Conservation (phyloP, 2,888 invertebrate species). For the Apamea monoglypha region DNA sequence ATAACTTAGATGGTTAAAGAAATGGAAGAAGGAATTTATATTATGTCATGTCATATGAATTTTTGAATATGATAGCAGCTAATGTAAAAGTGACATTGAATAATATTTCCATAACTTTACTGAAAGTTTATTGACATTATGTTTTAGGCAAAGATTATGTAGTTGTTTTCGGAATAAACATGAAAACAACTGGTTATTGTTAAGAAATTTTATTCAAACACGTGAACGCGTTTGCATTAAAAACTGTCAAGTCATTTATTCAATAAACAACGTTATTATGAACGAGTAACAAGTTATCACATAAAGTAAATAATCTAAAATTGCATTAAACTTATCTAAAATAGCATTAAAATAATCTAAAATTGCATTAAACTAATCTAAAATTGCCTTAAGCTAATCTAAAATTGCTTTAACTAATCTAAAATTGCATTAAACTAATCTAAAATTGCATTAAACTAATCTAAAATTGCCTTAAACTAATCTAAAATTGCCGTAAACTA, state of each 20-base stretch:
- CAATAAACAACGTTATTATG: not conserved
- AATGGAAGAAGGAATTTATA: not conserved
- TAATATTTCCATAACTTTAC: constrained; percentile 8
- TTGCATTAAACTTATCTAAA: too few relatives aligned
- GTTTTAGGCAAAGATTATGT: not conserved
- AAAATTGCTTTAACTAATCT: not conserved
- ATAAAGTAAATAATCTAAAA: not conserved
- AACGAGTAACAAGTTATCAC: too few relatives aligned
- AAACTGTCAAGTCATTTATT: not conserved
- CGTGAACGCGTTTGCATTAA: not conserved
- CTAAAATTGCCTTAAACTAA: too few relatives aligned
- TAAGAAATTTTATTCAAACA: not conserved
- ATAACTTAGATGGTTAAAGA: not conserved
- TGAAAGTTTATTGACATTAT: constrained; percentile 14
- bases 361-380: too few relatives aligned
- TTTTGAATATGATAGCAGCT: not conserved
- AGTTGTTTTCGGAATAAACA: not conserved
- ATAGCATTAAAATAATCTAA: too few relatives aligned
- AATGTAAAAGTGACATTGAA: not conserved
- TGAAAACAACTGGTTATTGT: not conserved
- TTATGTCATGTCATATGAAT: not conserved
- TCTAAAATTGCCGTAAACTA: too few relatives aligned
- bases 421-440: not conserved
- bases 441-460: too few relatives aligned
- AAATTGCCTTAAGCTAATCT: too few relatives aligned